Base-by-base conservation (phyloP, 2,888 invertebrate species). In the Plusia festucae region DNA sequence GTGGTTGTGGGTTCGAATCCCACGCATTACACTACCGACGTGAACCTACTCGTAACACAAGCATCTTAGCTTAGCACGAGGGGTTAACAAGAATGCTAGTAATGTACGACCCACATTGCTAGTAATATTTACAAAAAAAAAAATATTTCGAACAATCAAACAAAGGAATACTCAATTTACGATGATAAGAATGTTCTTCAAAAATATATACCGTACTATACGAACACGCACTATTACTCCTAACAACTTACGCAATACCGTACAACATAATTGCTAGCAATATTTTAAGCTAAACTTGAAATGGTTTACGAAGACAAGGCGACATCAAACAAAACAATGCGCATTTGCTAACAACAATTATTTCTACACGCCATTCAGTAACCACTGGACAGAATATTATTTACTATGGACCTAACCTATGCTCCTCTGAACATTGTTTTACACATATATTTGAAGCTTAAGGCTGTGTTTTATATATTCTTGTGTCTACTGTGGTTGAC, bases 221-320 rank as follows among this genome's bases (percentile, higher is more conserved):
- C 15, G 0, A 34, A 13, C 2, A 40, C n/a, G 6, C 40, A 40
- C 15, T 6, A 0, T 0, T n/a, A 6, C 6, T 0, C 6, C 0
- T 9, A 6, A 30, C 30, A 9, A 30, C 30, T 30, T 30, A n/a
- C 40, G 34, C n/a, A n/a, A 40, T 15, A 34, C 34, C 15, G 34
- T 15, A 40, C 40, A n/a, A 40, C 40, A 40, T 40, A n/a, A 69
- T 62, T 79, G 67, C 76, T 76, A 60, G 55, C 75, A 69, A 73
- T 69, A 68, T 68, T 68, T 72, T 73, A 53, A 64, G 65, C 63
- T 73, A 70, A 70, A 75, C 54, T 68, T 15, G 34, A n/a, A 40
- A 30, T 60, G 63, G 62, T 60, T 64, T 61, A 62, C 51, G 58
- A 56, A 61, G 60, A 67, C 65, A 55, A 70, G 52, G 57, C n/a